Evolutionary conservation across 1,140 invertebrate species (phyloP).

Genomic region (Triops cancriformis): DNA sequence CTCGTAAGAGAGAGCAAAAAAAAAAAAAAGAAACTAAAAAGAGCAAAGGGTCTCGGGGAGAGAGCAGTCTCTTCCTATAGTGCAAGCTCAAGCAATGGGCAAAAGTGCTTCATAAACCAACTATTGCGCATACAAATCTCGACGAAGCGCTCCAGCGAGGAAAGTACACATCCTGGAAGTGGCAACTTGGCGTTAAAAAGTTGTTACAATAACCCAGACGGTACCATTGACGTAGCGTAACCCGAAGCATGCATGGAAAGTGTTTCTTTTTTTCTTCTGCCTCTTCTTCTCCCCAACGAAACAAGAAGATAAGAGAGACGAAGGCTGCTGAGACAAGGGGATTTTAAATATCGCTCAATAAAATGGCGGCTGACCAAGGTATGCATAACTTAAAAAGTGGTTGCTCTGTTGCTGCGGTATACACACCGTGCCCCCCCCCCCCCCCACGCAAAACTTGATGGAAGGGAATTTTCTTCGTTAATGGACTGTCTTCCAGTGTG

Average conservation of each 20-base stretch:
- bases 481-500: slow-evolving; percentile 10
- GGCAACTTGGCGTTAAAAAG: slow-evolving; percentile 3
- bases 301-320: not conserved
- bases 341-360: slow-evolving; percentile 14
- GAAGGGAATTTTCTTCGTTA: slow-evolving; percentile 5
- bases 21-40: not conserved
- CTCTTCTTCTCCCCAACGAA: not conserved
- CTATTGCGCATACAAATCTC: not conserved
- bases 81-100: not conserved
- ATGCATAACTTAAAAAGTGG: slow-evolving; percentile 11
- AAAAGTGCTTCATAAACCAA: not conserved
- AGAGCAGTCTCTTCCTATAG: not conserved
- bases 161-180: not conserved
- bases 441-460: not conserved
- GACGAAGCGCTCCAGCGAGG: not conserved
- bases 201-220: slow-evolving; percentile 1
- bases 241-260: not conserved
- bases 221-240: not conserved
- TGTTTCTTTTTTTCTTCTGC: not conserved
- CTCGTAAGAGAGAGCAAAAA: not conserved
- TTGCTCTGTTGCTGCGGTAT: not conserved
- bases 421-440: not conserved
- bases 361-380: slow-evolving; percentile 9
- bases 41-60: not conserved
- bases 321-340: not conserved